Conservation (phyloP, 2,888 invertebrate genomes). For the Tholera decimalis region DNA sequence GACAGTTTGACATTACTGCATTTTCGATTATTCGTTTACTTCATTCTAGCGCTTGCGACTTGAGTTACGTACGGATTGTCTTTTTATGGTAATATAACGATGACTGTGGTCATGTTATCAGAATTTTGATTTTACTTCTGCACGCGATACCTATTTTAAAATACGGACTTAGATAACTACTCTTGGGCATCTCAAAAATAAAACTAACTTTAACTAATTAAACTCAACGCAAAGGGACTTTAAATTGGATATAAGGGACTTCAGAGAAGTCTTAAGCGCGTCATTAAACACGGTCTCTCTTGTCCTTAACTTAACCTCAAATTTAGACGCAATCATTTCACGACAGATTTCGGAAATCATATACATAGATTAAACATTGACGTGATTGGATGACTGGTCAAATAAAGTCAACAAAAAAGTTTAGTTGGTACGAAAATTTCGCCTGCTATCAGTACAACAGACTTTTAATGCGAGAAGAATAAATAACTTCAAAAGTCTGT, state of each 20-base stretch:
- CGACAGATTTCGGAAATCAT: conserved; percentile 34
- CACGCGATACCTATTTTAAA: too few relatives aligned
- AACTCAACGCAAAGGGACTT: conserved; percentile 34
- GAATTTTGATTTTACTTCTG: too few relatives aligned
- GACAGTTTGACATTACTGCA: too few relatives aligned
- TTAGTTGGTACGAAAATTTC: background rate
- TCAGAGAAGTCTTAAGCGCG: conserved; percentile 36
- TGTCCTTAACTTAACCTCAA: conserved; percentile 42
- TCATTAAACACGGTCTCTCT: conserved; percentile 46
- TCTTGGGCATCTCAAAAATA: conserved; percentile 23
- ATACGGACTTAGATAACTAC: background rate
- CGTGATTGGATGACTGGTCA: conserved; percentile 1
- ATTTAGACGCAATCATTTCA: conserved; percentile 34
- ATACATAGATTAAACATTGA: conserved; percentile 21
- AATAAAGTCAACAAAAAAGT: background rate
- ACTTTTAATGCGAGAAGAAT: too few relatives aligned
- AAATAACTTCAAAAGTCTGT: too few relatives aligned
- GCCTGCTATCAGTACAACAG: too few relatives aligned
- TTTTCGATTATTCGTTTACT: too few relatives aligned
- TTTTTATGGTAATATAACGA: too few relatives aligned
- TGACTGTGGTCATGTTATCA: too few relatives aligned
- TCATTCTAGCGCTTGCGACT: too few relatives aligned
- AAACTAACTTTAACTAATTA: conserved; percentile 44
- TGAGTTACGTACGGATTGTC: too few relatives aligned
- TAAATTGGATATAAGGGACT: conserved; percentile 37